These are phyloP conservation scores for Sander lucioperca DNA, from an alignment of 2,113 vertebrate species.

Conservation along the genomic window DNA sequence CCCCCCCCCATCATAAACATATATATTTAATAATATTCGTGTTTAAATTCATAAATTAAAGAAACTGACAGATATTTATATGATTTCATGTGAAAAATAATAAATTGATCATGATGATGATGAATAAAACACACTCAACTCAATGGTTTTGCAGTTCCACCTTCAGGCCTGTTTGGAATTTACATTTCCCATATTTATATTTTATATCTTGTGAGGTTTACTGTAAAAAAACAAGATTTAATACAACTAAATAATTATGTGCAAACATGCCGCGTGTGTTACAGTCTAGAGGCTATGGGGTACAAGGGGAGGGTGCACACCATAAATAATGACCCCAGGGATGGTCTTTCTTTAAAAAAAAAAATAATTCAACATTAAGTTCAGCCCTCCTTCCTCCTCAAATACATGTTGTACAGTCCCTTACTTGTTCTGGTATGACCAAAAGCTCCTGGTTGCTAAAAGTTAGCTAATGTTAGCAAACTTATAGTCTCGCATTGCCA, in stretches of 20 bases:
- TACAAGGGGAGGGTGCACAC: background rate
- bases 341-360: background rate
- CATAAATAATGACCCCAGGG: background rate
- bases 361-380: background rate
- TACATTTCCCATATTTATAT: too few relatives aligned
- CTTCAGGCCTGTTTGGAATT: too few relatives aligned
- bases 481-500: too few relatives aligned
- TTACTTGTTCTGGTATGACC: background rate
- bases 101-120: too few relatives aligned
- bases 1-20: too few relatives aligned
- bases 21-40: too few relatives aligned
- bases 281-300: background rate
- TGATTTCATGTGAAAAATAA: too few relatives aligned
- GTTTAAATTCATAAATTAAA: too few relatives aligned
- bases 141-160: too few relatives aligned
- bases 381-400: background rate
- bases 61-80: too few relatives aligned
- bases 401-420: background rate
- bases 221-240: background rate
- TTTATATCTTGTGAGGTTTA: background rate
- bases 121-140: too few relatives aligned
- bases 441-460: background rate
- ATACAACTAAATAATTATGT: background rate
- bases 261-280: background rate
- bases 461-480: background rate